phyloP scores from a whole-genome alignment of 2,113 vertebrate species.

The Ardeotis arabs region DNA sequence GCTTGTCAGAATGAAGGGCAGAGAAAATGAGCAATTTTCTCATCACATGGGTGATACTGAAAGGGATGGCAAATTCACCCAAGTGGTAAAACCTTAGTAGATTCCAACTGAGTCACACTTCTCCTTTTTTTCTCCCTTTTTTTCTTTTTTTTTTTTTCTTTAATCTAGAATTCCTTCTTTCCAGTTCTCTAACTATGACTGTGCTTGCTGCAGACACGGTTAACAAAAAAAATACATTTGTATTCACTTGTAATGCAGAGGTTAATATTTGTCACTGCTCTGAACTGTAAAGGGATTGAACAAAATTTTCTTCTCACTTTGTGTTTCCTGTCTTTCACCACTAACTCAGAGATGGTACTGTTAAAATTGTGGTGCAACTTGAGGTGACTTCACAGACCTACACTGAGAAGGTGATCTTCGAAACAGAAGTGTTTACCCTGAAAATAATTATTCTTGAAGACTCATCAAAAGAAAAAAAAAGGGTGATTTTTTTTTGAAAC shows the following conservation, averaged over 20 bases:
- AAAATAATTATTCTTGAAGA: neutral
- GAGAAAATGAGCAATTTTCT: constrained; percentile 12
- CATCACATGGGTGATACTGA: neutral
- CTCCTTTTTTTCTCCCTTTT: neutral
- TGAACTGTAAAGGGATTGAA: neutral
- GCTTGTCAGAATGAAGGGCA: constrained; percentile 10
- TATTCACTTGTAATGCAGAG: neutral
- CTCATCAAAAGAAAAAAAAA: neutral
- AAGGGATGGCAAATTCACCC: neutral
- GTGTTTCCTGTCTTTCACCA: neutral
- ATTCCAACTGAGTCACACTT: neutral
- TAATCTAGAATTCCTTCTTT: neutral
- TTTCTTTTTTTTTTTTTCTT: neutral
- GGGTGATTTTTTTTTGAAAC: neutral
- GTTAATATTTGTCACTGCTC: neutral
- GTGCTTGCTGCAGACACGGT: neutral
- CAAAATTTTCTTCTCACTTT: neutral
- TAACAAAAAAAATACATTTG: neutral
- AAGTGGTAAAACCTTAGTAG: neutral
- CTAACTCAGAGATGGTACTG: neutral
- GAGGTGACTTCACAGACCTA: neutral
- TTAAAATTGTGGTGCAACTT: neutral
- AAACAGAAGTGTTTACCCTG: neutral
- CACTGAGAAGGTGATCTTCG: neutral
- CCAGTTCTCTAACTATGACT: neutral